Evolutionary conservation across 2,888 invertebrate genomes (phyloP).

Genomic region (Aporophyla lueneburgensis): DNA sequence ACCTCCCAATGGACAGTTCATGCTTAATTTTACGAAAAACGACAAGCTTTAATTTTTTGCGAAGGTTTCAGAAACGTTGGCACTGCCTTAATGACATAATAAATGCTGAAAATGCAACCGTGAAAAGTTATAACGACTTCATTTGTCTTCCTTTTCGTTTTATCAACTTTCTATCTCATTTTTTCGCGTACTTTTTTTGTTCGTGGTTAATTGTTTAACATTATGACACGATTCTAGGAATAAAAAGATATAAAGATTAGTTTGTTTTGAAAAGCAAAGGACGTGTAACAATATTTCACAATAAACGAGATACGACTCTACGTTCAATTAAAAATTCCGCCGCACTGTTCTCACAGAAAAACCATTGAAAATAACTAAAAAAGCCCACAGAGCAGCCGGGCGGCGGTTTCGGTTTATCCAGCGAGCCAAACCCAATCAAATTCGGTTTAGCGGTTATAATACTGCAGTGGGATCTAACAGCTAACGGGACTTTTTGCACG

Average conservation of each 20-base stretch:
- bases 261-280: background rate
- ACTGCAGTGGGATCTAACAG: constrained; percentile 55
- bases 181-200: constrained; percentile 5
- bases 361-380: constrained; percentile 47
- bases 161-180: constrained; percentile 26
- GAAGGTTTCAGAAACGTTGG: constrained; percentile 39
- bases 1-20: background rate
- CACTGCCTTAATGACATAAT: constrained; percentile 55
- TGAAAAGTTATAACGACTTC: constrained; percentile 54
- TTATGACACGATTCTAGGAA: background rate
- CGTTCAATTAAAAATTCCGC: constrained; percentile 58
- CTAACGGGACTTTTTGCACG: constrained; percentile 56
- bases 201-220: constrained; percentile 1
- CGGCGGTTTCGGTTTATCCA: constrained; percentile 54
- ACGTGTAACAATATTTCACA: constrained; percentile 9
- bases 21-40: constrained; percentile 37
- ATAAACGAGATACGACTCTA: background rate
- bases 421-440: constrained; percentile 66
- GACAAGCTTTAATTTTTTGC: constrained; percentile 39
- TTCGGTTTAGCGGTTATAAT: constrained; percentile 70
- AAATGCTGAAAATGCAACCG: constrained; percentile 59
- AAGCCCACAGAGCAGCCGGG: constrained; percentile 35
- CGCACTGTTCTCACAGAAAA: constrained; percentile 51
- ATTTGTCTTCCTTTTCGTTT: constrained; percentile 43
- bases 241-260: background rate